Conservation (phyloP, 1,140 invertebrate species). For the Leptopilina clavipes region DNA sequence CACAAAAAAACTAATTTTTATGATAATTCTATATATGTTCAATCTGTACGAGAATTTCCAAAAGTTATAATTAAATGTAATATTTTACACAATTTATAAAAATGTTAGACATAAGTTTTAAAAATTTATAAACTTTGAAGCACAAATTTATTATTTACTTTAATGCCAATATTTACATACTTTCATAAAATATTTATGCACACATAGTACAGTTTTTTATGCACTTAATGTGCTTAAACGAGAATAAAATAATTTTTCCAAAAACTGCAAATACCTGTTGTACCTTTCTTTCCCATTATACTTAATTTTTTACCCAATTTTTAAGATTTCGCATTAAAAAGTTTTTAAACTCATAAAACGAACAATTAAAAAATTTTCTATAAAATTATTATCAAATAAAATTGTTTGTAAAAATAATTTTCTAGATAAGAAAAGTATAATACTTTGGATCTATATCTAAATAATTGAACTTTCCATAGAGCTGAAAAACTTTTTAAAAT, state of each 20-base stretch:
- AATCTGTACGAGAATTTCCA: too few species aligned
- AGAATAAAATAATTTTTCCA: slow-evolving; percentile 12
- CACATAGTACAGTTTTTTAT: background rate
- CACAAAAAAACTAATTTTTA: too few species aligned
- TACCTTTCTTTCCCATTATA: background rate
- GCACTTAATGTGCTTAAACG: background rate
- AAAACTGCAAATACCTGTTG: background rate
- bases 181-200: background rate
- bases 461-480: too few species aligned
- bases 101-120: background rate
- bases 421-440: too few species aligned
- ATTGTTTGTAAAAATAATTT: too few species aligned
- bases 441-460: too few species aligned
- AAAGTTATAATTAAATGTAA: background rate
- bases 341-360: too few species aligned
- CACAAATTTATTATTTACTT: background rate
- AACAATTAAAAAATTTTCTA: too few species aligned
- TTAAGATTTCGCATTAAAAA: background rate
- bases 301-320: background rate
- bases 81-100: background rate
- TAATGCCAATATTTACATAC: background rate
- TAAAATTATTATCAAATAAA: too few species aligned
- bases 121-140: background rate
- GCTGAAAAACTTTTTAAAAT: too few species aligned
- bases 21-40: too few species aligned